Evolutionary conservation across 2,888 invertebrate species (phyloP), one percentile per base, ranked within the genome.

Genomic region (Deilephila porcellus): DNA sequence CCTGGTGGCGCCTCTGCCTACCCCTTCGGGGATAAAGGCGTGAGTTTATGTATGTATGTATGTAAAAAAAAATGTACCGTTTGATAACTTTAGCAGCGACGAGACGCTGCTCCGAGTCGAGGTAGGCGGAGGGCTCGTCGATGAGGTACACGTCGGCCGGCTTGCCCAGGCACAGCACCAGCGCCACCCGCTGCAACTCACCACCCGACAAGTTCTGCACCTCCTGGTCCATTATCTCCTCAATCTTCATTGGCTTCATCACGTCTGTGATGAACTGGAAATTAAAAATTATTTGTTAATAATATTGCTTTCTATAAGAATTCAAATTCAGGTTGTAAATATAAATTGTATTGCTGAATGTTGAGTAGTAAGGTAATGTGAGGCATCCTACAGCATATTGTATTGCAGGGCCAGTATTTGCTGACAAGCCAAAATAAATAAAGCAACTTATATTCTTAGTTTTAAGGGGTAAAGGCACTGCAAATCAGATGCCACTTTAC

Each of bases 81-180:
- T 99, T 99, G 81, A 99, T 99, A 86, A 99, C 99, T 96, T 99
- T 99, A 82, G 99, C 99, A 76, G 99, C 99, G 75, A 99, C 98
- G 73, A 99, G 96, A 98, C 99, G 99, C 94, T 99, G 99, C 88
- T 99, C 99, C 4, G 99, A 99, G 93, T 99, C 99, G 77, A 99
- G 95, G 92, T 99, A 99, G 67, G 99, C 99, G 19, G 99, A 99
- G 0, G 99, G 99, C 93, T 99, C 99, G 88, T 99, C 99, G 83
- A 99, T 98, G 32, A 99, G 96, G 92, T 99, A 99, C 4, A 99
- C 99, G 92, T 99, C 99, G 0, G 99, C 99, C 0, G 99, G 99
- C 91, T 99, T 99, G 70, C 99, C 99, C 29, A 99, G 95, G 86
- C 99, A 99, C 25, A 99, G 96, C 73, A 98, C 98, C 88, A 99